Evolutionary conservation across 2,113 vertebrate genomes (phyloP).

Genomic region (Oryzias woworae): DNA sequence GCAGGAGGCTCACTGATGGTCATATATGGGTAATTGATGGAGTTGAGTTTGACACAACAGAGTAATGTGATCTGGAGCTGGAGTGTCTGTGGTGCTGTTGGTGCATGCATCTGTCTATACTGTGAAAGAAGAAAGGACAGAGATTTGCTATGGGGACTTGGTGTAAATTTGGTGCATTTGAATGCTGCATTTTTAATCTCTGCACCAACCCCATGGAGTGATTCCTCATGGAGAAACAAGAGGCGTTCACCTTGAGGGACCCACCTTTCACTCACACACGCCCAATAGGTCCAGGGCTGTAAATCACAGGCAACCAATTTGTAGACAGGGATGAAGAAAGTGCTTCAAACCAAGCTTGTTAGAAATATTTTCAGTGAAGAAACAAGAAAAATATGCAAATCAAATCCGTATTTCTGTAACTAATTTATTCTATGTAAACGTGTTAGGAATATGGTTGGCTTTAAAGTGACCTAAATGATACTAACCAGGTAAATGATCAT

Average conservation of each 20-base stretch:
- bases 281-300: neutral
- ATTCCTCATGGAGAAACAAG: conserved; percentile 53
- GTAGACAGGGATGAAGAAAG: too few relatives aligned
- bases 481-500: too few relatives aligned
- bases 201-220: conserved; percentile 22
- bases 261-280: conserved; percentile 29
- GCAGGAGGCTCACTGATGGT: conserved; percentile 49
- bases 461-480: too few relatives aligned
- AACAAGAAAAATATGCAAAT: too few relatives aligned
- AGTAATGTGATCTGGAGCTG: conserved; percentile 63
- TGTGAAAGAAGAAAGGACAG: conserved; percentile 4
- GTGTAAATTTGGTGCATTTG: conserved; percentile 64
- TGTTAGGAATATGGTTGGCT: too few relatives aligned
- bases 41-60: conserved; percentile 56
- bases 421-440: too few relatives aligned
- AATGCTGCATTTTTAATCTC: conserved; percentile 42
- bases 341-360: too few relatives aligned
- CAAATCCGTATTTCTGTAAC: too few relatives aligned
- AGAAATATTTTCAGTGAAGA: too few relatives aligned
- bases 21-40: conserved; percentile 70
- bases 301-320: neutral
- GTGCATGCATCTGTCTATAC: conserved; percentile 9
- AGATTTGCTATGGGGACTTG: conserved; percentile 40
- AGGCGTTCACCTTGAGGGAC: conserved; percentile 41
- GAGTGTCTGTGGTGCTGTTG: conserved; percentile 28